Evolutionary conservation across 2,888 invertebrate species (phyloP).

Genomic region (Leptarthrus brevirostris): DNA sequence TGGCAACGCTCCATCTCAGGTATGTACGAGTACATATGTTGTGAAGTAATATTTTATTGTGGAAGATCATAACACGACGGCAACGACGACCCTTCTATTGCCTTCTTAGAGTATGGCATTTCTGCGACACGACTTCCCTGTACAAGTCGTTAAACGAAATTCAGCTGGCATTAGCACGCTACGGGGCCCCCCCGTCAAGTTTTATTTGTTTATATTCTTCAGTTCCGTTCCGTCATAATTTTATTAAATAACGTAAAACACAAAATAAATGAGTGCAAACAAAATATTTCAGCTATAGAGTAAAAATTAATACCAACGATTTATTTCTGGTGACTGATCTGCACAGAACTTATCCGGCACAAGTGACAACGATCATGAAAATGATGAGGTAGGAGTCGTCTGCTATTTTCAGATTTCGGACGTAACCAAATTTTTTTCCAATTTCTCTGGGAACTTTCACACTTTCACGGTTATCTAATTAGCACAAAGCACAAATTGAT

Average conservation of each 20-base stretch:
- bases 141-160: constrained; percentile 4
- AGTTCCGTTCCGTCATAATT: constrained; percentile 22
- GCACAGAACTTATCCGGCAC: constrained; percentile 41
- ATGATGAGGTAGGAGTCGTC: constrained; percentile 47
- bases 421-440: constrained; percentile 29
- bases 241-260: constrained; percentile 24
- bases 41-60: no score
- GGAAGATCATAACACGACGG: no score
- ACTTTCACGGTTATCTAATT: constrained; percentile 41
- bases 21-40: no score
- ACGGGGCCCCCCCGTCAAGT: neutral
- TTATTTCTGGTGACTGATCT: constrained; percentile 46
- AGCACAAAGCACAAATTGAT: constrained; percentile 3
- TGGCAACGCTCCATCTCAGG: no score
- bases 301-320: constrained; percentile 43
- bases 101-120: no score
- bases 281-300: constrained; percentile 5
- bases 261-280: constrained; percentile 1
- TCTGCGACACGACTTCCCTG: no score
- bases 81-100: no score
- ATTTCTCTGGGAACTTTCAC: constrained; percentile 16
- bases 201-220: constrained; percentile 36
- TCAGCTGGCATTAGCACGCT: constrained; percentile 6
- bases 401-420: constrained; percentile 44
- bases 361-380: constrained; percentile 47